phyloP scores from a whole-genome alignment of 1,140 invertebrate genomes.

The Diuraphis noxia region DNA sequence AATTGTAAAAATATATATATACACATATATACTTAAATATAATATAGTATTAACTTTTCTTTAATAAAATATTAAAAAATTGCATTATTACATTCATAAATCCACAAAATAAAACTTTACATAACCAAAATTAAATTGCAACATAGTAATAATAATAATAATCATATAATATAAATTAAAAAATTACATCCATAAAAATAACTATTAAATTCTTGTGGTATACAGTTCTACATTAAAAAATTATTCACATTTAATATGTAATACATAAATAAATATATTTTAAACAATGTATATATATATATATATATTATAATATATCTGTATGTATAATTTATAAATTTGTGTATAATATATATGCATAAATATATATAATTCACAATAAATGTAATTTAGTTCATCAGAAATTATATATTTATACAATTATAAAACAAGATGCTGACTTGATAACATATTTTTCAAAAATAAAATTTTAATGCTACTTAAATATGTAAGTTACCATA shows the following conservation, averaged over 20 bases:
- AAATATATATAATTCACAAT: not conserved
- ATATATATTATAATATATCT: conserved; percentile 17
- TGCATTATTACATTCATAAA: conserved; percentile 46
- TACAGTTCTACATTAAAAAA: conserved; percentile 48
- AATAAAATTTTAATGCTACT: conserved; percentile 48
- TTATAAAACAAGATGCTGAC: conserved; percentile 15
- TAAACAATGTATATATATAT: conserved; percentile 36
- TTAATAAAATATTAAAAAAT: conserved; percentile 52
- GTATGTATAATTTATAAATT: conserved; percentile 4
- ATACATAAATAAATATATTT: conserved; percentile 29
- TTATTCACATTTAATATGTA: conserved; percentile 27
- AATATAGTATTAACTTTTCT: conserved; percentile 39
- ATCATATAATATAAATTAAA: conserved; percentile 47
- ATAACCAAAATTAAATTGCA: conserved; percentile 38
- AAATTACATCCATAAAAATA: conserved; percentile 46
- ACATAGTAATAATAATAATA: conserved; percentile 35
- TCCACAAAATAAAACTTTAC: conserved; percentile 47
- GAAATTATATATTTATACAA: conserved; percentile 36
- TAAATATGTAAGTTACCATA: conserved; percentile 24
- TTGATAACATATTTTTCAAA: conserved; percentile 37
- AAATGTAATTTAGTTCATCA: conserved; percentile 28
- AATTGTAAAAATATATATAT: not conserved
- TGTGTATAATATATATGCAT: not conserved
- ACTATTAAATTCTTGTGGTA: conserved; percentile 47
- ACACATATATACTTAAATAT: conserved; percentile 2